Evolutionary conservation across 2,113 vertebrate species (phyloP).

Genomic region (Mus pahari): DNA sequence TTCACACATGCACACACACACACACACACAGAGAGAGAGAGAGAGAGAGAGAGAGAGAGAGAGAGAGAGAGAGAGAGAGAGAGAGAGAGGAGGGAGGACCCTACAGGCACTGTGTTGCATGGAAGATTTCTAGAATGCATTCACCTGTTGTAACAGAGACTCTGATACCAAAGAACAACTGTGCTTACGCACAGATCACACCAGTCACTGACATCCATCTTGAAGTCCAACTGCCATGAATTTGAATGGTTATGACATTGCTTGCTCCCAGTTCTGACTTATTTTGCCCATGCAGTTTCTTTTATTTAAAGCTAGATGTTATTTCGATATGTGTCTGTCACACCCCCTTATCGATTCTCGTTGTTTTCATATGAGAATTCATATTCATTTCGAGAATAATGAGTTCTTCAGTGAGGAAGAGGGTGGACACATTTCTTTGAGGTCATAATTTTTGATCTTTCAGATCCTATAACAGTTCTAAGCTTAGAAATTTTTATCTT

Average conservation of each 20-base stretch:
- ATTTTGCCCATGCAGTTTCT: neutral
- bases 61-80: neutral
- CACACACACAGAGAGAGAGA: neutral
- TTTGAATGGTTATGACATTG: neutral
- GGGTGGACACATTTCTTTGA: neutral
- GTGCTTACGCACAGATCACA: too few relatives aligned
- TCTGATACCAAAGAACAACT: neutral
- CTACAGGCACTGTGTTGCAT: neutral
- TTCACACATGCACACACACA: neutral
- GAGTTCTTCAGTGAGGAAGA: neutral
- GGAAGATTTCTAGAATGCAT: neutral
- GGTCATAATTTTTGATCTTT: neutral
- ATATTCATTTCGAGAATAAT: neutral
- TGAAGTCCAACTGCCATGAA: neutral
- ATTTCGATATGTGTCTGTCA: neutral
- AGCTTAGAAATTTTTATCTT: neutral
- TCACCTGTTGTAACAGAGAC: neutral
- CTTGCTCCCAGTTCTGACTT: neutral
- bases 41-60: neutral
- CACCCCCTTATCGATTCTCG: neutral
- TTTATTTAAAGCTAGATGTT: neutral
- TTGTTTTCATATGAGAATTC: neutral
- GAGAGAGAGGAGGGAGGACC: neutral
- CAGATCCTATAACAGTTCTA: neutral
- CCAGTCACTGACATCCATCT: neutral